A percentile compares a stretch with the other conserved stretches of the same genome.
Conservation (phyloP, 30 jellyfish, hydroid and myxozoan species). For the Aurelia coerulea region DNA sequence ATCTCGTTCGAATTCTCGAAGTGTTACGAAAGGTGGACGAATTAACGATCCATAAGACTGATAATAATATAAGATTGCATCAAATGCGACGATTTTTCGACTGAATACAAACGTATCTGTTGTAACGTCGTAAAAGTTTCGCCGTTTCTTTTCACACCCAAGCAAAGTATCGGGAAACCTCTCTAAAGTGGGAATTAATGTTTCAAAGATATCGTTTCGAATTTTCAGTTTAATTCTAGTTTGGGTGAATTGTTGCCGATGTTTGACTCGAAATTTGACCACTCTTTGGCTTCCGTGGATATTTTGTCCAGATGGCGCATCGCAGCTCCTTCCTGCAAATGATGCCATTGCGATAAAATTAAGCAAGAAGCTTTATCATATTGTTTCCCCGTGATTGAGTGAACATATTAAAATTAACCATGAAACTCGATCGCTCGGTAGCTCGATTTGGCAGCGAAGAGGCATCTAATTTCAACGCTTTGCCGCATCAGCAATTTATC, state of each 20-base stretch:
- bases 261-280: not conserved
- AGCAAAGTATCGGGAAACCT: constrained; percentile 88
- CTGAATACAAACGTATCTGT: constrained; percentile 43
- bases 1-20: constrained; percentile 78
- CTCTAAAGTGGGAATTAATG: constrained; percentile 72
- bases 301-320: too few species aligned
- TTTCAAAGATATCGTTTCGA: constrained; percentile 74
- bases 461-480: too few species aligned
- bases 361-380: too few species aligned
- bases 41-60: constrained; percentile 86
- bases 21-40: constrained; percentile 79
- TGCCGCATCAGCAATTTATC: too few species aligned
- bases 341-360: too few species aligned
- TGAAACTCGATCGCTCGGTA: too few species aligned
- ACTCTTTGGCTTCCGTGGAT: too few species aligned
- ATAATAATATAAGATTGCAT: constrained; percentile 85
- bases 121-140: constrained; percentile 15
- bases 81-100: constrained; percentile 65
- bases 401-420: too few species aligned
- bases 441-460: too few species aligned
- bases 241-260: not conserved
- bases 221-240: constrained; percentile 61
- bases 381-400: too few species aligned
- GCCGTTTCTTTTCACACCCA: constrained; percentile 66
- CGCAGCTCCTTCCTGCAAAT: too few species aligned